These are phyloP conservation scores for Drosophila cracens DNA, from an alignment of 2,888 invertebrate genomes.

Conservation along the genomic window DNA sequence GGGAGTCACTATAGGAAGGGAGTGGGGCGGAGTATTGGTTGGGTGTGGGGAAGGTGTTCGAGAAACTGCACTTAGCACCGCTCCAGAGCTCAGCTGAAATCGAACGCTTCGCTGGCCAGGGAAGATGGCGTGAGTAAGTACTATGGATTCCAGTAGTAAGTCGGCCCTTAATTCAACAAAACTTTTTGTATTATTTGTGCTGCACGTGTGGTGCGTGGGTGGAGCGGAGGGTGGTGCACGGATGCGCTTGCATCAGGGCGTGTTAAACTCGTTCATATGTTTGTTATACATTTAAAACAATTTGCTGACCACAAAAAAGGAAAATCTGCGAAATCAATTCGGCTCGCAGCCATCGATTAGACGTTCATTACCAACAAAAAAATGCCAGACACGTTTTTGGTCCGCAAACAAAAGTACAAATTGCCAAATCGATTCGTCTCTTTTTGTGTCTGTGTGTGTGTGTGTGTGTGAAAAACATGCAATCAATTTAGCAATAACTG, in stretches of 20 bases:
- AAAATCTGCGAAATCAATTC: constrained; percentile 40
- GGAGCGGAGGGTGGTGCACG: not conserved
- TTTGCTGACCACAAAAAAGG: constrained; percentile 42
- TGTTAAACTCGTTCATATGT: constrained; percentile 44
- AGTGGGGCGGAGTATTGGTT: too few species aligned
- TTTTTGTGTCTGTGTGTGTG: constrained; percentile 10
- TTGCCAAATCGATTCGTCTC: constrained; percentile 45
- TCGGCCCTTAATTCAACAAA: constrained; percentile 47
- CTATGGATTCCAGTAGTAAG: constrained; percentile 51
- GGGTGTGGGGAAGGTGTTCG: constrained; percentile 5
- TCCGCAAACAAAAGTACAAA: constrained; percentile 44
- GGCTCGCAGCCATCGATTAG: constrained; percentile 8
- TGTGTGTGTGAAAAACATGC: not conserved
- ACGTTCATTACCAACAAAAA: constrained; percentile 46
- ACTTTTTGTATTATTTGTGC: constrained; percentile 34
- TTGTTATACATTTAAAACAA: constrained; percentile 52
- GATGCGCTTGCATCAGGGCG: constrained; percentile 13
- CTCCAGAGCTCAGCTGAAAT: constrained; percentile 56
- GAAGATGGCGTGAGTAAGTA: constrained; percentile 65
- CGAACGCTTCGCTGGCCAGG: constrained; percentile 60
- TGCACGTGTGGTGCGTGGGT: constrained; percentile 20
- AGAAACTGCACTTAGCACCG: constrained; percentile 49
- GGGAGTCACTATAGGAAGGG: not conserved
- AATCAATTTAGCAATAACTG: constrained; percentile 12
- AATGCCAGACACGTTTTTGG: constrained; percentile 58